Conservation (phyloP, 2,888 invertebrate genomes). For the Pollenia amentaria region DNA sequence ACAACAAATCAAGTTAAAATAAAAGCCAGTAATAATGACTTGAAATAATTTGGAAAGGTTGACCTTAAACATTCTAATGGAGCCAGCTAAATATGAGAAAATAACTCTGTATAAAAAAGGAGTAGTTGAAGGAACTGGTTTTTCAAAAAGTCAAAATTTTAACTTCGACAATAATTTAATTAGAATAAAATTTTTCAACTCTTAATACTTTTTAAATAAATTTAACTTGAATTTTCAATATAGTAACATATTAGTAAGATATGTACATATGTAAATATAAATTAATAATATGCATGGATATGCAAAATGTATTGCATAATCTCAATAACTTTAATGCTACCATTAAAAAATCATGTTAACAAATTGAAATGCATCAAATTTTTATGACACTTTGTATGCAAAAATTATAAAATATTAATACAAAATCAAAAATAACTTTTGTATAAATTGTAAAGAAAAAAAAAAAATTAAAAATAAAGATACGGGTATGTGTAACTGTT, state of each 20-base stretch:
- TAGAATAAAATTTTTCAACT: no score
- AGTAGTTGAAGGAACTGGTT: slow-evolving; percentile 16
- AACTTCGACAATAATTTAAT: no score
- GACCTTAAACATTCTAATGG: slow-evolving; percentile 37
- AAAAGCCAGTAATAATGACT: slow-evolving; percentile 40
- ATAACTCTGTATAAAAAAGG: neutral
- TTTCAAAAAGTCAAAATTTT: neutral
- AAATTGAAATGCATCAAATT: slow-evolving; percentile 44
- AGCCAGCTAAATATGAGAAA: neutral
- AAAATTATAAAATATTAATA: slow-evolving; percentile 11
- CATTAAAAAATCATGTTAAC: slow-evolving; percentile 18
- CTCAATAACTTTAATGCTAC: neutral
- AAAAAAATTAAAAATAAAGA: slow-evolving; percentile 1
- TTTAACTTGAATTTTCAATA: no score
- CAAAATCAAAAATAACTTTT: slow-evolving; percentile 12
- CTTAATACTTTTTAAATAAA: no score
- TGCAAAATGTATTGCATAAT: slow-evolving; percentile 7
- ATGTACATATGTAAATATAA: no score
- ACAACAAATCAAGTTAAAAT: slow-evolving; percentile 23
- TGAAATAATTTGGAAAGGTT: slow-evolving; percentile 43
- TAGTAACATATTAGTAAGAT: no score
- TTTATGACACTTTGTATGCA: slow-evolving; percentile 41
- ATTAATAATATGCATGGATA: no score
- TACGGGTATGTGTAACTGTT: neutral
- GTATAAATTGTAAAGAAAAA: slow-evolving; percentile 28